A percentile compares a stretch with the other conserved stretches of the same genome.
phyloP scores from a whole-genome alignment of 2,888 invertebrate species.

The Drosophila niveifrons region DNA sequence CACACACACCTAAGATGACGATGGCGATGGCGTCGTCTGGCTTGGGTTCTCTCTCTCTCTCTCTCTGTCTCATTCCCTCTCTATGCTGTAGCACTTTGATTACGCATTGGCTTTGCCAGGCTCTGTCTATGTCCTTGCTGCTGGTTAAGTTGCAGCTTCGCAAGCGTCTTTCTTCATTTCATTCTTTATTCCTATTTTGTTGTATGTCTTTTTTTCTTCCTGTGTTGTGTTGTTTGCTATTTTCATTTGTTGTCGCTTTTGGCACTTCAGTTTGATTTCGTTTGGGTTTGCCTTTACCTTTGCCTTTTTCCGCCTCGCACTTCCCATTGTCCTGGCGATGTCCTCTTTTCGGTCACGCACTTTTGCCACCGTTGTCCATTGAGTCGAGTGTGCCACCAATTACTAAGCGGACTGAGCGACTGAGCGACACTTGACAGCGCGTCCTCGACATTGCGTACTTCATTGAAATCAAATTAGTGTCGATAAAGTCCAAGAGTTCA shows the following conservation, averaged over 20 bases:
- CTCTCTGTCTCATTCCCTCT: slow-evolving; percentile 14
- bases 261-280: slow-evolving; percentile 73
- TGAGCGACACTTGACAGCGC: slow-evolving; percentile 47
- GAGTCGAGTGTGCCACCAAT: slow-evolving; percentile 33
- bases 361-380: slow-evolving; percentile 23
- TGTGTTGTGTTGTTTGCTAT: slow-evolving; percentile 48
- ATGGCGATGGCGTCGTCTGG: slow-evolving; percentile 65
- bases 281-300: slow-evolving; percentile 41
- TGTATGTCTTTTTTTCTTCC: slow-evolving; percentile 16
- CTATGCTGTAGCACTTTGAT: slow-evolving; percentile 64
- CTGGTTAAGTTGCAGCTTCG: slow-evolving; percentile 36
- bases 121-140: slow-evolving; percentile 43
- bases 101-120: slow-evolving; percentile 71
- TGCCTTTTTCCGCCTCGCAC: slow-evolving; percentile 8
- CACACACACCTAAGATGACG: slow-evolving; percentile 73
- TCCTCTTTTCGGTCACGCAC: slow-evolving; percentile 62
- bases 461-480: slow-evolving; percentile 76
- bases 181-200: neutral
- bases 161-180: slow-evolving; percentile 6
- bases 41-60: slow-evolving; percentile 17
- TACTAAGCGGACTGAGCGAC: slow-evolving; percentile 27
- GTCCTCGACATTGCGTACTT: slow-evolving; percentile 54
- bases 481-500: slow-evolving; percentile 54
- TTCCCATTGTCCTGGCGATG: slow-evolving; percentile 13
- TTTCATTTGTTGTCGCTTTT: slow-evolving; percentile 73